Base-by-base conservation (phyloP, 2,888 invertebrate species). In the Maniola hyperantus region DNA sequence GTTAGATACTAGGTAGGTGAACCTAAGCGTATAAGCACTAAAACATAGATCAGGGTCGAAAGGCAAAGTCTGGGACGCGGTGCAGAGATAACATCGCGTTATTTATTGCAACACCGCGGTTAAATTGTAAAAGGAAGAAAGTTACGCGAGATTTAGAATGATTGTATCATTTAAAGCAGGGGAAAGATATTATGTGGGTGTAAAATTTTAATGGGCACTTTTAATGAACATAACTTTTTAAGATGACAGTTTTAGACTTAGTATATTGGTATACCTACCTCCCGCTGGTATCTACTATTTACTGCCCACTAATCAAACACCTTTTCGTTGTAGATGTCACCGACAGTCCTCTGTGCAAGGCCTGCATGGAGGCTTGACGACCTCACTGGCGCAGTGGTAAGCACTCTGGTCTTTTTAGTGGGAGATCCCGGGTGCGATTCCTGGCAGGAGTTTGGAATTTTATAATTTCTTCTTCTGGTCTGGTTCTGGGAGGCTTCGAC, bases 61-160 rank as follows among this genome's bases (percentile, higher is more conserved):
- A 65, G 67, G 65, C 67, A 62, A 67, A 55, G 61, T 15, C 59
- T 59, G 46, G 67, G 67, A 63, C 46, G 64, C 53, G 62, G 66
- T 73, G 67, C 67, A 65, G 51, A 68, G 71, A 69, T 70, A 67
- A 66, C 62, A 68, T 69, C 71, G 51, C 33, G 66, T 46, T 57
- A 72, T 72, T 71, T 73, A 73, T 70, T 70, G 58, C 71, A 63
- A 63, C 59, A 48, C 66, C 54, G 44, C 10, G 54, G 66, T 50
- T 69, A 72, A 70, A 67, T 68, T 72, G 68, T 70, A 72, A 70
- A 72, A 70, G 68, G 60, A 55, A 67, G 61, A 70, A 66, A 63
- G 34, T 34, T 54, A 60, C 54, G 58, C 67, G 64, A 58, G 67
- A 65, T 69, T 64, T 48, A 64, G 64, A 59, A 64, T 39, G 66